Evolutionary conservation across 2,113 vertebrate genomes (phyloP).

Genomic region (Dicentrarchus labrax): DNA sequence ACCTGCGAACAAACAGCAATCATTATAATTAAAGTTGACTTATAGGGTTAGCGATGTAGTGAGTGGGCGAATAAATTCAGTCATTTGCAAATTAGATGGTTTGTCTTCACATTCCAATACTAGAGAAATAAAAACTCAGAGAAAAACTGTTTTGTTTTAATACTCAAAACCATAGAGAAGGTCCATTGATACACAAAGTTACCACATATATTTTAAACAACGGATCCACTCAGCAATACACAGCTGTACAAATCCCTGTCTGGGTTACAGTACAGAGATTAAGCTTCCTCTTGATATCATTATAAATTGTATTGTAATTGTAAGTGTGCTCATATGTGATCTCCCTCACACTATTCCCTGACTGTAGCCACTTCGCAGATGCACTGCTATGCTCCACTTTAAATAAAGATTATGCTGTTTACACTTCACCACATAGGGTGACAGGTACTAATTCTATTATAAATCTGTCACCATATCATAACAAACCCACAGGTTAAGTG

Average conservation of each 20-base stretch:
- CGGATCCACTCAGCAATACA: too few relatives aligned
- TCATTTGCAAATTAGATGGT: too few relatives aligned
- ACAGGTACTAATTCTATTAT: background rate
- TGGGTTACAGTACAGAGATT: background rate
- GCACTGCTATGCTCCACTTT: background rate
- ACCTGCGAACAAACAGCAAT: too few relatives aligned
- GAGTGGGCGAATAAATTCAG: too few relatives aligned
- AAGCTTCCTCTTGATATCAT: background rate
- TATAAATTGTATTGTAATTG: background rate
- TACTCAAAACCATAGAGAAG: too few relatives aligned
- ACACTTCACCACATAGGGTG: background rate
- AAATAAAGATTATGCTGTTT: slow-evolving; percentile 17
- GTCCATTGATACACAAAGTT: too few relatives aligned
- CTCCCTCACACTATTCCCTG: background rate
- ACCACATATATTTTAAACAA: too few relatives aligned
- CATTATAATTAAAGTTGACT: too few relatives aligned
- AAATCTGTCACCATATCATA: background rate
- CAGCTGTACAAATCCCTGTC: background rate
- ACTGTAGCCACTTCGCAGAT: background rate
- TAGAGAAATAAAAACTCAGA: too few relatives aligned
- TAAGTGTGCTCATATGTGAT: background rate
- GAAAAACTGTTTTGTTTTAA: too few relatives aligned
- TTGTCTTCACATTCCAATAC: too few relatives aligned
- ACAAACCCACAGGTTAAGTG: background rate
- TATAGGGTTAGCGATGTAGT: too few relatives aligned